Evolutionary conservation across 1,140 invertebrate genomes (phyloP).

Genomic region (Trichonephila clavipes): DNA sequence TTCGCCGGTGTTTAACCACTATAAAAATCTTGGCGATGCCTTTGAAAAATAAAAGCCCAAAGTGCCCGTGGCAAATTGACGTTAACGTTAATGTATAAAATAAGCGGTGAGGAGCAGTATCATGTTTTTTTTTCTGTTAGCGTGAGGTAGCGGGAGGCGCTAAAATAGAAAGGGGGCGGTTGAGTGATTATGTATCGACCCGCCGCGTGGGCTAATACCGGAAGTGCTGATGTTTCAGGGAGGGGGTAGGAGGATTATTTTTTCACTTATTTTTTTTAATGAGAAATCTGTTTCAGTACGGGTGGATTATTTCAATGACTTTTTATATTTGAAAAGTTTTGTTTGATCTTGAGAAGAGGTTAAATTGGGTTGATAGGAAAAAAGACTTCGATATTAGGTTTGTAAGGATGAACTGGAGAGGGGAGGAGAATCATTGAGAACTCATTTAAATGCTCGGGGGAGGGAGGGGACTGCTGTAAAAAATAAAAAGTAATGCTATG

Average conservation of each 20-base stretch:
- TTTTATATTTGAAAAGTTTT: constrained; percentile 9
- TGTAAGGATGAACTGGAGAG: no score
- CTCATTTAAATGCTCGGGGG: no score
- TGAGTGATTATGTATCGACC: constrained; percentile 73
- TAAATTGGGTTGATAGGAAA: no score
- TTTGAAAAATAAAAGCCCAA: not conserved
- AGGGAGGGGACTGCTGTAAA: no score
- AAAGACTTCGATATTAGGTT: no score
- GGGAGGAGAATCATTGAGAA: no score
- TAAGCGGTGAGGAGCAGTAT: constrained; percentile 64
- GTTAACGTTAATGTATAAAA: constrained; percentile 68
- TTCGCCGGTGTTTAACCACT: constrained; percentile 47
- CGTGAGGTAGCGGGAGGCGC: constrained; percentile 3
- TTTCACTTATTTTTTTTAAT: not conserved
- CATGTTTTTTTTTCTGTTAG: constrained; percentile 33
- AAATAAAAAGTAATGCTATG: no score
- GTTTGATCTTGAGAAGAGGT: no score
- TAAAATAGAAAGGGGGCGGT: constrained; percentile 54
- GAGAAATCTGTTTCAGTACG: not conserved
- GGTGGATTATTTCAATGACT: not conserved
- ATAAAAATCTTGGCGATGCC: constrained; percentile 8
- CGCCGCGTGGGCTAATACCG: constrained; percentile 51
- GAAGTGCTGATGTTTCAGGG: constrained; percentile 37
- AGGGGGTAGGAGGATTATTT: constrained; percentile 46
- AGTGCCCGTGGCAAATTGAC: constrained; percentile 64